phyloP scores from a whole-genome alignment of 1,140 invertebrate genomes.

The Pseudachorutes palmiensis region DNA sequence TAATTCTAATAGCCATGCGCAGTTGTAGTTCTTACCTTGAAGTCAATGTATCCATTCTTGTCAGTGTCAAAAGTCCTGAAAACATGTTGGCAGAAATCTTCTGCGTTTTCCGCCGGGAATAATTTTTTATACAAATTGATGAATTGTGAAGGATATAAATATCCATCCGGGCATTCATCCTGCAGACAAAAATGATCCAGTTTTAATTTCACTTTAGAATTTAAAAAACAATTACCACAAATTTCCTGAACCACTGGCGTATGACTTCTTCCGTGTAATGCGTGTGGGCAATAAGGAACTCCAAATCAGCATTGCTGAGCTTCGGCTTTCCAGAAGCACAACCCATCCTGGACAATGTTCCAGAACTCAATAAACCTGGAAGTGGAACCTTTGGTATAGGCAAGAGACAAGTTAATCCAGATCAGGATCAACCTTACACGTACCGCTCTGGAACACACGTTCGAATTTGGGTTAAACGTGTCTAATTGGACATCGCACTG shows the following conservation, averaged over 20 bases:
- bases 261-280: not conserved
- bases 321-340: not conserved
- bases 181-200: not conserved
- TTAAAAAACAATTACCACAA: not conserved
- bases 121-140: not conserved
- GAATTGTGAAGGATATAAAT: not conserved
- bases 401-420: too few relatives aligned
- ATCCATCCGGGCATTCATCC: not conserved
- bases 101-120: not conserved
- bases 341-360: too few relatives aligned
- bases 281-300: slow-evolving; percentile 2
- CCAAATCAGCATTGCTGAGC: not conserved
- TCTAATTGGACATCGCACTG: too few relatives aligned
- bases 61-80: slow-evolving; percentile 5
- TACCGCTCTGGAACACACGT: too few relatives aligned
- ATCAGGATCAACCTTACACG: too few relatives aligned
- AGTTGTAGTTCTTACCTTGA: too few relatives aligned
- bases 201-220: not conserved
- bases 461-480: too few relatives aligned
- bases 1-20: too few relatives aligned
- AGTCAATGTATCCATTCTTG: not conserved
- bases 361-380: too few relatives aligned
- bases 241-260: not conserved
- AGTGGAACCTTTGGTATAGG: too few relatives aligned
- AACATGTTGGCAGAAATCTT: not conserved